Percentiles rank a stretch among this genome's conserved stretches.
phyloP scores from a whole-genome alignment of 2,797 vertebrate species.

The Gephyroberyx darwinii region DNA sequence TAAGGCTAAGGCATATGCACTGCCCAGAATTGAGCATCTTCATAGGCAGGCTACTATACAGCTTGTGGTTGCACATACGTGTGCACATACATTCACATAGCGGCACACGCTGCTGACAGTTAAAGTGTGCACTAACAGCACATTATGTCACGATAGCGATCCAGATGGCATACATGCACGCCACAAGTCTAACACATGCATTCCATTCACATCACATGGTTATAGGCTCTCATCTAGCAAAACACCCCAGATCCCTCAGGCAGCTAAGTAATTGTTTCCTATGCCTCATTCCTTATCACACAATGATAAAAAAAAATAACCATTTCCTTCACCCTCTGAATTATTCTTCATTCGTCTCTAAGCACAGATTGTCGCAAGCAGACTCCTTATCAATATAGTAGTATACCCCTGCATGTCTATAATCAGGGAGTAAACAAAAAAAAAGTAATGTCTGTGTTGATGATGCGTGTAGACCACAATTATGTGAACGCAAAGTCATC shows the following conservation, averaged over 20 bases:
- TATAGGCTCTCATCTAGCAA: conserved; percentile 21
- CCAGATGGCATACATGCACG: conserved; percentile 33
- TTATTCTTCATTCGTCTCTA: conserved; percentile 40
- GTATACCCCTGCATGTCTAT: conserved; percentile 51
- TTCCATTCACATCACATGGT: conserved; percentile 28
- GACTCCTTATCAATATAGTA: conserved; percentile 42
- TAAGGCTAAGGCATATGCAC: conserved; percentile 70
- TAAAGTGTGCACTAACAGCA: conserved; percentile 30
- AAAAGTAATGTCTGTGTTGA: conserved; percentile 40
- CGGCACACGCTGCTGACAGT: conserved; percentile 21
- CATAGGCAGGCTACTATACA: conserved; percentile 36
- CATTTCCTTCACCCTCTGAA: conserved; percentile 41
- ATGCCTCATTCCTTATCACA: conserved; percentile 46
- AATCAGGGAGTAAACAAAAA: conserved; percentile 48
- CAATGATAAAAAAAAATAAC: conserved; percentile 38
- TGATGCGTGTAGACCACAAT: conserved; percentile 34
- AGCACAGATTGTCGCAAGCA: conserved; percentile 37
- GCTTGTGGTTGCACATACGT: conserved; percentile 29
- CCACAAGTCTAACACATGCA: conserved; percentile 20
- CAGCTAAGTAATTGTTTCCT: conserved; percentile 50
- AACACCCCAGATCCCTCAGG: conserved; percentile 28
- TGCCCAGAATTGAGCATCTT: conserved; percentile 62
- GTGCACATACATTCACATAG: not conserved
- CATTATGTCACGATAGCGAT: conserved; percentile 41
- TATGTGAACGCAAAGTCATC: conserved; percentile 32